phyloP scores from a whole-genome alignment of 1,140 invertebrate genomes.

The Pissodes strobi region DNA sequence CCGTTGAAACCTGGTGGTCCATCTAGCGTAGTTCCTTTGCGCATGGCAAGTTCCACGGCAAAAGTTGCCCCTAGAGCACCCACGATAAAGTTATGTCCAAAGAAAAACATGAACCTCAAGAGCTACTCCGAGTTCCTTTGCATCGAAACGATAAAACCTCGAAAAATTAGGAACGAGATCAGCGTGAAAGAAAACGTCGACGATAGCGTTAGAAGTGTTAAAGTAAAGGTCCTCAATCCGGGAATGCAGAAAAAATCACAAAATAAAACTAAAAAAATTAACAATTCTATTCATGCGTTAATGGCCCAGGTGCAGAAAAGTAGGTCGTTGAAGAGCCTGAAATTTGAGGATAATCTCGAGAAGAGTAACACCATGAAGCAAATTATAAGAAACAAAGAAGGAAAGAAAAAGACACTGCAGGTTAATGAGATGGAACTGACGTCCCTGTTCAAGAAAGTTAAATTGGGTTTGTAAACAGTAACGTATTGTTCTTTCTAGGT shows the following conservation, averaged over 20 bases:
- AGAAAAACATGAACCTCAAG: conserved; percentile 26
- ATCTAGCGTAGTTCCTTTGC: neutral
- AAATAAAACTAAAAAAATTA: neutral
- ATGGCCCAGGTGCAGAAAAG: neutral
- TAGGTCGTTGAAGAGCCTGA: neutral
- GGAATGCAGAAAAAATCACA: neutral
- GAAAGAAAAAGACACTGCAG: neutral
- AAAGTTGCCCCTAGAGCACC: neutral
- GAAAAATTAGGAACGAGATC: too few relatives aligned
- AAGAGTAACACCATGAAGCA: neutral
- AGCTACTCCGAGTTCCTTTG: conserved; percentile 15
- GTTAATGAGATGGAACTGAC: neutral
- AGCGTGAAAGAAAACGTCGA: neutral
- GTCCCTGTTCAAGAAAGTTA: conserved; percentile 13
- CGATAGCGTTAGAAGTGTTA: neutral
- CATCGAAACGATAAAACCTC: neutral
- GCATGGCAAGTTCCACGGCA: conserved; percentile 1
- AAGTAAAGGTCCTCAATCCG: neutral
- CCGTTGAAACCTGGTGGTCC: neutral
- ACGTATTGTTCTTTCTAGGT: too few relatives aligned
- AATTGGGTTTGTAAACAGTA: conserved; percentile 12
- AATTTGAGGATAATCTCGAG: neutral
- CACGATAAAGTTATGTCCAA: conserved; percentile 4
- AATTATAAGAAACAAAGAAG: neutral
- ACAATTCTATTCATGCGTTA: neutral